A percentile compares a stretch with the other conserved stretches of the same genome.
Conservation (phyloP, 30 jellyfish, hydroid and myxozoan genomes). For the Turritopsis dohrnii region DNA sequence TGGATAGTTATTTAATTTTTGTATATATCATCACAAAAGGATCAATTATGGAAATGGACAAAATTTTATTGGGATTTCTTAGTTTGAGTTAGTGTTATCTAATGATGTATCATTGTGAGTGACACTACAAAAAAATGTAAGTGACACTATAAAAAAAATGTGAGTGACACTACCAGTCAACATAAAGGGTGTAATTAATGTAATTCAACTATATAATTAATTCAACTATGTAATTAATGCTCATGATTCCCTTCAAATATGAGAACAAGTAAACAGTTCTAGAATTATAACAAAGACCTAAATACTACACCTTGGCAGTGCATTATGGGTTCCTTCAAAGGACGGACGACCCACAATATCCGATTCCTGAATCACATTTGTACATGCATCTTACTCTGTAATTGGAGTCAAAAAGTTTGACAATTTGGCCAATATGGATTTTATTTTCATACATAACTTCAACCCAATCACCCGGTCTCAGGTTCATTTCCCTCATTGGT, state of each 20-base stretch:
- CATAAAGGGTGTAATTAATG: neutral
- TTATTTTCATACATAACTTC: too few species aligned
- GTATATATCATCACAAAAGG: too few species aligned
- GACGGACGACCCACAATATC: neutral
- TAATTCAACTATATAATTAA: too few species aligned
- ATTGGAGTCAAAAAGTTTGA: neutral
- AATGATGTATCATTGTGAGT: constrained; percentile 1
- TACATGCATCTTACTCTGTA: neutral
- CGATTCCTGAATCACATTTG: neutral
- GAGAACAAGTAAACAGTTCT: too few species aligned
- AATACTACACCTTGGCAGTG: too few species aligned
- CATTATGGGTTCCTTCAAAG: too few species aligned
- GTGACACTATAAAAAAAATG: constrained; percentile 3
- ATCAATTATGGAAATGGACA: neutral
- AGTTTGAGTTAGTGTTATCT: neutral
- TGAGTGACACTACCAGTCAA: too few species aligned
- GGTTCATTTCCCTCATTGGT: too few species aligned
- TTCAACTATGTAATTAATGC: neutral
- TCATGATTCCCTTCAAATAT: neutral
- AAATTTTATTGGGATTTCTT: neutral
- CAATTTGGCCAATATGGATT: too few species aligned
- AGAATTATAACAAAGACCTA: too few species aligned
- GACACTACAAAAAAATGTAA: constrained; percentile 6
- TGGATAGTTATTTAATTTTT: too few species aligned
- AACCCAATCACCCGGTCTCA: too few species aligned